phyloP scores from a whole-genome alignment of 2,797 vertebrate genomes.

The Xiphorhynchus erythropygius region DNA sequence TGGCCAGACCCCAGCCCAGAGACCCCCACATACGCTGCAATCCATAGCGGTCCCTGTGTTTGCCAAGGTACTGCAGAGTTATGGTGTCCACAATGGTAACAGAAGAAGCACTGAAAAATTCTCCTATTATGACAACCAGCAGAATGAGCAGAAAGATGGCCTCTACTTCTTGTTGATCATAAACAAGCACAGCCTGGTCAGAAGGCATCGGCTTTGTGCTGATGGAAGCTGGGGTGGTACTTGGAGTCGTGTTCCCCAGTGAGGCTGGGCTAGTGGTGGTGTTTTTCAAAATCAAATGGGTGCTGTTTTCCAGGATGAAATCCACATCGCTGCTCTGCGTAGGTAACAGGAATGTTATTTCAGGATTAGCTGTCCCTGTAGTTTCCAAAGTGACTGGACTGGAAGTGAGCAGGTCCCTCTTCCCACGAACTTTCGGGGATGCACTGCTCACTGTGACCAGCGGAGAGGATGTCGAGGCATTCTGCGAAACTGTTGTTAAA shows the following conservation, averaged over 20 bases:
- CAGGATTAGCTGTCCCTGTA: not conserved
- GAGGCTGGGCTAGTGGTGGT: not conserved
- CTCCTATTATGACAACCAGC: slow-evolving; percentile 92
- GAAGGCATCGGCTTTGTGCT: slow-evolving; percentile 57
- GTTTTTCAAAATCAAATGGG: slow-evolving; percentile 13
- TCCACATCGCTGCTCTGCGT: not conserved
- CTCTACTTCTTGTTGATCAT: slow-evolving; percentile 86
- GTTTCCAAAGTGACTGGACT: not conserved
- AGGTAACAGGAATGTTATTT: not conserved
- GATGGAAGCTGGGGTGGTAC: not conserved
- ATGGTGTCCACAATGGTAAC: slow-evolving; percentile 96
- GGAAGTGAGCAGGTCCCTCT: slow-evolving; percentile 53
- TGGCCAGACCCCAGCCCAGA: slow-evolving; percentile 94
- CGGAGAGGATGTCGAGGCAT: not conserved
- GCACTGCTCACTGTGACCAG: not conserved
- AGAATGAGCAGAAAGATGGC: slow-evolving; percentile 92
- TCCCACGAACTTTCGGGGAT: slow-evolving; percentile 31
- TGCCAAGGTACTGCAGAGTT: slow-evolving; percentile 93
- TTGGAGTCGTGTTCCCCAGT: not conserved
- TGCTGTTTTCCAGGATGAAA: slow-evolving; percentile 17
- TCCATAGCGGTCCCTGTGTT: slow-evolving; percentile 92
- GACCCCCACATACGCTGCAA: slow-evolving; percentile 99
- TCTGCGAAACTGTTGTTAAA: slow-evolving; percentile 31
- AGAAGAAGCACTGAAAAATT: slow-evolving; percentile 97
- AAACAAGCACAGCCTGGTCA: slow-evolving; percentile 77